Base-by-base conservation (phyloP, 37 sponge, comb jelly and placozoan species). In the Amphimedon queenslandica region DNA sequence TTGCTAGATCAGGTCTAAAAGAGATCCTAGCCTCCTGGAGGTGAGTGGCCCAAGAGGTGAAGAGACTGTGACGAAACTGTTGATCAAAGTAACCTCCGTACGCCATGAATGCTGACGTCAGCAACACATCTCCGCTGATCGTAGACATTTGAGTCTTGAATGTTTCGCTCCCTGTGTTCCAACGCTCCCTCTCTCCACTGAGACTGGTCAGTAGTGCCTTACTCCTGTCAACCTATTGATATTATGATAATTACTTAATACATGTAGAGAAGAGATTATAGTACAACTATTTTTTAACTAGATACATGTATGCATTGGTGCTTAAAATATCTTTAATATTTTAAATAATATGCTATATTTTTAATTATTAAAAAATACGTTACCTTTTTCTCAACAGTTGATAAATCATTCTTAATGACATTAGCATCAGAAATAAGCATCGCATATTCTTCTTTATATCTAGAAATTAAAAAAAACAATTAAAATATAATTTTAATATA, bases 81-180 rank as follows among this genome's bases (percentile, higher is more conserved):
- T 97, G 98, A 65, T 92, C 93, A 80, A 92, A 92, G 80, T 91
- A 91, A 24, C 73, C 98, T 27, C 80, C 95, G 70, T 97, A 97
- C 24, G 98, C 98, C 85, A 97, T 88, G 83, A 97, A 97, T 28
- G 95, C 95, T 8, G 93, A 79, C 1, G 93, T 87, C 32, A 97
- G 93, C 64, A 97, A 65, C 27, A 97, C 95, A 68, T 97, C 94
- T 33, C 98, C 98, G 38, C 83, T 77, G 63, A 97, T 90, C 64
- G 98, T 97, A 37, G 77, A 78, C 98, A 97, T 97, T 74, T 97
- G 98, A 27, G 80, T 84, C 72, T 88, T 92, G 87, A 95, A 95
- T 20, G 88, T 69, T 36, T 88, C 84, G 36, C 93, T 95, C 55
- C 93, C 90, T 0, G 77, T 63, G 40, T 95, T 66, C 98, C 98